Evolutionary conservation across 1,140 invertebrate species (phyloP), one percentile per base, ranked within the genome.

Genomic region (Oncopodura yosiiana): DNA sequence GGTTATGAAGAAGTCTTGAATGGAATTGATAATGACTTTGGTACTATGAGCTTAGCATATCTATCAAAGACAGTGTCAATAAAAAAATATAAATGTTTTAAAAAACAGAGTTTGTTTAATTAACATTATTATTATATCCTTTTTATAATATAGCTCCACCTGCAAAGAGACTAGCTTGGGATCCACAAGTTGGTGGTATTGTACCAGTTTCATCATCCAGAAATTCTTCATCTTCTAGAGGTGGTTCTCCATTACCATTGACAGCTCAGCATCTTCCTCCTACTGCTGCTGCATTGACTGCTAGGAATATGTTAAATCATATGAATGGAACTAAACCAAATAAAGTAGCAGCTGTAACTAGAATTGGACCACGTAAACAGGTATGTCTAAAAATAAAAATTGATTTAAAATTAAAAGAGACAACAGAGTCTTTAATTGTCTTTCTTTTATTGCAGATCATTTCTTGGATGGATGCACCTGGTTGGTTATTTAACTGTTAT

Each of bases 1-100:
- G 75, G 78, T 4, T 90, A 87, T 70, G 87, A 91, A 65, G 87
- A 93, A 69, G 78, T 86, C 58, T n/a, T n/a, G n/a, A 92, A 93
- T 75, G 88, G 88, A 58, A 80, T 87, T 62, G 86, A 89, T 75
- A 83, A n/a, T n/a, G n/a, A n/a, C n/a, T n/a, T n/a, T n/a, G n/a
- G n/a, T n/a, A n/a, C 85, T 87, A 77, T 34, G 6, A 34, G 49
- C 63, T 60, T 34, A 3, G 14, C 24, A 49, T 45, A 26, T 26
- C 29, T 42, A 42, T n/a, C n/a, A n/a, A 32, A 27, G 41, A 48
- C 14, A 14, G 9, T 43, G 81, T 77, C 78, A 69, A 57, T 3
- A 27, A 32, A 27, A 16, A n/a, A 14, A 50, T 23, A 23, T 19
- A 29, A 23, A 21, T 19, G 26, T 38, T 43, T 45, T 44, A 42